These are phyloP conservation scores for Chlorops oryzae DNA, from an alignment of 1,140 invertebrate species.

Conservation along the genomic window DNA sequence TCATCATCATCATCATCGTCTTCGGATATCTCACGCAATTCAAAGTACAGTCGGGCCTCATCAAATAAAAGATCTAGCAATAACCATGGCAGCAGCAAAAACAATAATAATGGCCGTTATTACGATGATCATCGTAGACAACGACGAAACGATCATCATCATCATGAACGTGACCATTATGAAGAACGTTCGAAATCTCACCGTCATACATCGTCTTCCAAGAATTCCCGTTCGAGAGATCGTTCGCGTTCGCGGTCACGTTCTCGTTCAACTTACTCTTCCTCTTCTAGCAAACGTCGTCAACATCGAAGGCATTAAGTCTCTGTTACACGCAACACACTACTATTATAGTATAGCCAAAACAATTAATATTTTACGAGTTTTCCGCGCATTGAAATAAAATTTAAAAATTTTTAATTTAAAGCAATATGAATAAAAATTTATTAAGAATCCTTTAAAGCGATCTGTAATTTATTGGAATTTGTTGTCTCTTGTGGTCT, in stretches of 20 bases:
- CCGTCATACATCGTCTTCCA: constrained; percentile 2
- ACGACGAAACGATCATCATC: neutral
- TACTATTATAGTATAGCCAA: too few species aligned
- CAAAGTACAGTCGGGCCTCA: constrained; percentile 7
- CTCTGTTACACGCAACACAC: too few species aligned
- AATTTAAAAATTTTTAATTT: too few species aligned
- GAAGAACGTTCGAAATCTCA: neutral
- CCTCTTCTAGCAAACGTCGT: neutral
- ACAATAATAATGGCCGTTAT: too few species aligned
- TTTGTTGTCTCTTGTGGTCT: too few species aligned
- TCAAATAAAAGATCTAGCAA: neutral
- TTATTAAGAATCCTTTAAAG: too few species aligned
- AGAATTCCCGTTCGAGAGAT: constrained; percentile 4
- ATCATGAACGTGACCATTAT: constrained; percentile 7
- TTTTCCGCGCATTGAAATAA: too few species aligned
- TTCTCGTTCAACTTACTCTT: constrained; percentile 14
- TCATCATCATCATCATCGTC: constrained; percentile 4
- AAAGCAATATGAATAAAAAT: too few species aligned
- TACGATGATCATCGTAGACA: neutral
- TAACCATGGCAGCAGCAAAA: neutral
- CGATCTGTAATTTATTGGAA: too few species aligned
- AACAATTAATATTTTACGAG: too few species aligned
- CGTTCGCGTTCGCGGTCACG: constrained; percentile 4
- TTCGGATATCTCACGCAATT: constrained; percentile 7
- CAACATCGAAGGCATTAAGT: constrained; percentile 2